Evolutionary conservation across 2,797 vertebrate species (phyloP).

Genomic region (Ispidina picta): DNA sequence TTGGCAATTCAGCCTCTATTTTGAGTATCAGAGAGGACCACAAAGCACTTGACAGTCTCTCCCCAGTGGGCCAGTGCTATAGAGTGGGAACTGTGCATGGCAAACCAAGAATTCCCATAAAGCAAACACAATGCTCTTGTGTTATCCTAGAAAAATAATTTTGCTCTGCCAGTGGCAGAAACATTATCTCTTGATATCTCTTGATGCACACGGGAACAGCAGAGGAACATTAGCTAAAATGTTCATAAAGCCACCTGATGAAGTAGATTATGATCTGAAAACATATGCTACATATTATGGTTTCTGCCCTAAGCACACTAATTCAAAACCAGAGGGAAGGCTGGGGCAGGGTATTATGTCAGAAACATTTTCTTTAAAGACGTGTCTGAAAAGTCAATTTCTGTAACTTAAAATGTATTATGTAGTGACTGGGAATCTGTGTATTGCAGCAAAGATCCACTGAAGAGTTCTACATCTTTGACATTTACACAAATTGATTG

Average conservation of each 20-base stretch:
- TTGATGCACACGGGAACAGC: rapidly evolving
- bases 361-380: background rate
- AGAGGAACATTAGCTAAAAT: background rate
- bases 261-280: background rate
- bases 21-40: background rate
- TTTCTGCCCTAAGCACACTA: background rate
- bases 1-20: background rate
- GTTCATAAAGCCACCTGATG: background rate
- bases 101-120: background rate
- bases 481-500: background rate
- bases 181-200: background rate
- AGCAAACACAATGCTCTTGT: background rate
- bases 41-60: background rate
- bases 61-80: background rate
- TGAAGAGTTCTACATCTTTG: background rate
- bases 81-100: background rate
- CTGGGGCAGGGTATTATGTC: background rate
- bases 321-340: background rate
- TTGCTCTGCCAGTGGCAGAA: background rate
- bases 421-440: background rate
- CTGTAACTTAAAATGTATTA: background rate
- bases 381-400: background rate
- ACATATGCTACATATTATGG: background rate
- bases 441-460: background rate
- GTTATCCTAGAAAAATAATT: background rate